Evolutionary conservation across 2,113 vertebrate genomes (phyloP), one percentile per base, ranked within the genome.

Genomic region (Lophochroa leadbeateri): DNA sequence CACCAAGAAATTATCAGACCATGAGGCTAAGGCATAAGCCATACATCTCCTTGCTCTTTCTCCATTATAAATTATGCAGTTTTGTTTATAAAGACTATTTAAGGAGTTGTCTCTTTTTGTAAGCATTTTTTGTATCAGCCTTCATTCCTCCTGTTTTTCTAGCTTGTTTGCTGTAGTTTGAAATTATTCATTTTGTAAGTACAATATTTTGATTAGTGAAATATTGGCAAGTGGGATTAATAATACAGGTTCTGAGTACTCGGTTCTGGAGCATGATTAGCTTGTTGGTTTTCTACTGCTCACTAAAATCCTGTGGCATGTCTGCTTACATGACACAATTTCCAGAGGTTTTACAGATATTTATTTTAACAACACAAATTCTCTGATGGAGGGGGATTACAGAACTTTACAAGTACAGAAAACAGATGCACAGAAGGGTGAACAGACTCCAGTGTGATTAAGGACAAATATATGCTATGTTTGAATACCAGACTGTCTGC

Each of bases 41-140:
- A 37, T 50, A 55, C 7, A 84, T 28, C 20, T 95, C 47, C 91
- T 71, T 68, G n/a, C 19, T 94, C 9, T 7, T 88, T 90, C 39
- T 86, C 44, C 57, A n/a, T 17, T 88, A 82, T 84, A 86, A 95
- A 82, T 85, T 50, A 50, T n/a, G 92, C 65, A 64, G 44, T 76
- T 95, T 70, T 96, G 33, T 82, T 95, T 93, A 44, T 92, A 77
- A 90, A 88, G 58, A 49, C 8, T 37, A 6, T 67, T 89, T 69
- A 79, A 33, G 49, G 16, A 61, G 10, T 69, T 50, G 25, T 12
- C 8, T 80, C 9, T 33, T 46, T 60, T 46, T 72, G 9, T 72
- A 41, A 55, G 18, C 7, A 58, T 23, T 58, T 21, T n/a, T 64
- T 44, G 20, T 18, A 28, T 24, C 17, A 49, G 8, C 6, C 25